Percentiles rank a stretch among this genome's conserved stretches.
These are phyloP conservation scores for Prorops nasuta DNA, from an alignment of 1,140 invertebrate species.

Conservation along the genomic window DNA sequence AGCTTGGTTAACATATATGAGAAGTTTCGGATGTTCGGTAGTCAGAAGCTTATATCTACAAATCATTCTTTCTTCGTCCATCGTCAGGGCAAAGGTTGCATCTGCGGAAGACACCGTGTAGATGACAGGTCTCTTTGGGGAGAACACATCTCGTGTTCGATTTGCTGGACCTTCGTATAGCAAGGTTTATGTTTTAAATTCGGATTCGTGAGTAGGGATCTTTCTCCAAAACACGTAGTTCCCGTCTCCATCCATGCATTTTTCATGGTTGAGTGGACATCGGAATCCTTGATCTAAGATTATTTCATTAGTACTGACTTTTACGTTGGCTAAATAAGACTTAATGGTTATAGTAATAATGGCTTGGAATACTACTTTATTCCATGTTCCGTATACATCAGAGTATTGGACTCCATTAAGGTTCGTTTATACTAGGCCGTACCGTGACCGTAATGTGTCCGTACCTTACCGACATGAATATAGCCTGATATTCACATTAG, in stretches of 20 bases:
- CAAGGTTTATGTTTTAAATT: conserved; percentile 10
- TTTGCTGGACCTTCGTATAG: conserved; percentile 13
- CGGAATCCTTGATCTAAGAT: neutral
- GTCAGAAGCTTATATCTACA: conserved; percentile 15
- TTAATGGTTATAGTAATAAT: neutral
- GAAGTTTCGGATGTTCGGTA: conserved; percentile 24
- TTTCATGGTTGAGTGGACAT: neutral
- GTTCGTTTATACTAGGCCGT: too few species aligned
- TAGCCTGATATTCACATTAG: too few species aligned
- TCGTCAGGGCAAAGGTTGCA: conserved; percentile 13
- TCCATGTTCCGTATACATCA: conserved; percentile 14
- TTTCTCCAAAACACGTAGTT: conserved; percentile 9
- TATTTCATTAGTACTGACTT: conserved; percentile 3
- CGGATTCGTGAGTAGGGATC: conserved; percentile 8
- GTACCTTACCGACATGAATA: too few species aligned
- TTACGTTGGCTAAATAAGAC: conserved; percentile 6
- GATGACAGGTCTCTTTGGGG: neutral
- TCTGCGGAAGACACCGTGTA: conserved; percentile 16
- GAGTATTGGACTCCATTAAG: conserved; percentile 9
- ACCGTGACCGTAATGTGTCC: too few species aligned
- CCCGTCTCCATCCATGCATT: conserved; percentile 13
- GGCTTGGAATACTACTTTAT: conserved; percentile 10
- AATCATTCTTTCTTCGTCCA: neutral
- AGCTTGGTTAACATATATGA: conserved; percentile 16
- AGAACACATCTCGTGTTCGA: conserved; percentile 10